Percentiles rank a stretch among this genome's conserved stretches.
These are phyloP conservation scores for Alcedo quadribrachys DNA, from an alignment of 2,797 vertebrate genomes.

Conservation along the genomic window DNA sequence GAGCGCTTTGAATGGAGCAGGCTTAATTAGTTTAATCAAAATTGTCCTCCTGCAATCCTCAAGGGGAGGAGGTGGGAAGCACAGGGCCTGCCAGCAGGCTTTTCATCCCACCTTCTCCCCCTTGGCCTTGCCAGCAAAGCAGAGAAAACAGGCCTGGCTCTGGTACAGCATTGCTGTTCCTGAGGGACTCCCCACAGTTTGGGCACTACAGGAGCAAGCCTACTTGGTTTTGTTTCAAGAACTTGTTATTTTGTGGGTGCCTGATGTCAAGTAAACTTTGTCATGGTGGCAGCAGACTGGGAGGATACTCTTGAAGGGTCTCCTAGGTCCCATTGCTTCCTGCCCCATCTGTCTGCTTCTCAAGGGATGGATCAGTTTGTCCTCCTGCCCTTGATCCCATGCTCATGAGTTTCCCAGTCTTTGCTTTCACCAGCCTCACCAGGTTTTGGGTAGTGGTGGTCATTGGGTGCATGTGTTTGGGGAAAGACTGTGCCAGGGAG, in stretches of 20 bases:
- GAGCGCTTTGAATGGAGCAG: constrained; percentile 17
- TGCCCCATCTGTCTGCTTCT: neutral
- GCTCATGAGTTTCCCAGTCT: neutral
- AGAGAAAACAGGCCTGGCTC: neutral
- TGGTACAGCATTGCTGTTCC: rapidly evolving
- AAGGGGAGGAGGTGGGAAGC: constrained; percentile 34
- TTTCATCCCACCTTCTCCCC: neutral
- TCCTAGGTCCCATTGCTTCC: neutral
- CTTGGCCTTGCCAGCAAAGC: neutral
- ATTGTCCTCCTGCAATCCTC: constrained; percentile 38
- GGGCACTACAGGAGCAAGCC: neutral
- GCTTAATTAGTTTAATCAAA: constrained; percentile 61
- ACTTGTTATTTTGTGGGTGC: neutral
- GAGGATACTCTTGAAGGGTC: neutral
- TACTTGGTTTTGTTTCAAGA: neutral
- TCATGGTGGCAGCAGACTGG: neutral
- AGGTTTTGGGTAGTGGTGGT: neutral
- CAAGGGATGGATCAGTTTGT: neutral
- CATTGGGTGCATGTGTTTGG: rapidly evolving
- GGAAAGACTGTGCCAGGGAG: neutral
- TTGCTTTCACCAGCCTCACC: neutral
- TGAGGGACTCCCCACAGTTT: neutral
- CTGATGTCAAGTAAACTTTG: neutral
- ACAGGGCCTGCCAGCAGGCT: neutral
- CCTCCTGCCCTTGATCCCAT: neutral